Evolutionary conservation across 2,888 invertebrate species (phyloP).

Genomic region (Hydrotaea diabolus): DNA sequence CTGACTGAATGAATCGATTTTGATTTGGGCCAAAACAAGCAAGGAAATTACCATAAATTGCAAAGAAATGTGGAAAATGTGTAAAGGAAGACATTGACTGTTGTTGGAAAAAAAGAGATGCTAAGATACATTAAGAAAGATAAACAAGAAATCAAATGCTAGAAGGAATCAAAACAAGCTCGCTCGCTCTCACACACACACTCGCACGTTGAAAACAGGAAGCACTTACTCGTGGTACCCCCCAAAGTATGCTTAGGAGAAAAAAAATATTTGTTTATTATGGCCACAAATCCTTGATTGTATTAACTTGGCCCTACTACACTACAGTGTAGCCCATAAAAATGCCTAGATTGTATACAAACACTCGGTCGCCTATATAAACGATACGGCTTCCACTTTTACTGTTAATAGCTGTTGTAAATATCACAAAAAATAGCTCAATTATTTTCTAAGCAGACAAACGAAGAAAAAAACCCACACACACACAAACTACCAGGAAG

Average conservation of each 20-base stretch:
- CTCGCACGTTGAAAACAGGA: neutral
- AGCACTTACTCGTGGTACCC: neutral
- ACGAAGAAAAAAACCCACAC: too few species aligned
- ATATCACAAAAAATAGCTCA: conserved; percentile 41
- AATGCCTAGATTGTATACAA: neutral
- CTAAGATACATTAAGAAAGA: conserved; percentile 70
- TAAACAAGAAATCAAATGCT: conserved; percentile 44
- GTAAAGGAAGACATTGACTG: neutral
- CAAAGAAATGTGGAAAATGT: neutral
- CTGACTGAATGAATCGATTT: conserved; percentile 68
- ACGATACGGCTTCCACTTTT: neutral
- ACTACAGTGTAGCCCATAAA: neutral
- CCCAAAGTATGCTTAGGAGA: conserved; percentile 38
- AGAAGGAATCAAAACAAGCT: conserved; percentile 61
- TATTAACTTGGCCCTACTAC: conserved; percentile 41
- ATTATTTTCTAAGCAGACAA: conserved; percentile 21
- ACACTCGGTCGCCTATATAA: neutral
- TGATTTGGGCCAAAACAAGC: conserved; percentile 25
- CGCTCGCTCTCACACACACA: too few species aligned
- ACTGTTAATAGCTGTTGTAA: conserved; percentile 39
- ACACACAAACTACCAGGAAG: too few species aligned
- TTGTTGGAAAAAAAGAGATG: conserved; percentile 66
- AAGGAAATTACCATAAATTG: conserved; percentile 28
- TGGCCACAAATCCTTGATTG: conserved; percentile 44
- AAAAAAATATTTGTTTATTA: conserved; percentile 48